phyloP scores from a whole-genome alignment of 2,888 invertebrate species.

The Hypsopygia costalis region DNA sequence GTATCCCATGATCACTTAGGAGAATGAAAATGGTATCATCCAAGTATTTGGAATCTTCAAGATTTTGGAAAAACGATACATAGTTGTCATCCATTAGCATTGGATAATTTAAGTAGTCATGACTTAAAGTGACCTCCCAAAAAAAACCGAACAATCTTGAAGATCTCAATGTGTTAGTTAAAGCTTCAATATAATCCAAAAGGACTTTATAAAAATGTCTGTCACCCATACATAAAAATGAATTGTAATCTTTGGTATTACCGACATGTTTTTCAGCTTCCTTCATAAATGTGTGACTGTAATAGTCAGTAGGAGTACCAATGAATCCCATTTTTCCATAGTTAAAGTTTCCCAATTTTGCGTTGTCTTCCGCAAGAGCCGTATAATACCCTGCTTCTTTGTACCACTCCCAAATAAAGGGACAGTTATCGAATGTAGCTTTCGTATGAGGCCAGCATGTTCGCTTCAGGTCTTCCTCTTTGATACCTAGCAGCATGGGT shows the following conservation, averaged over 20 bases:
- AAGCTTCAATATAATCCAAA: slow-evolving; percentile 85
- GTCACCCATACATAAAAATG: slow-evolving; percentile 85
- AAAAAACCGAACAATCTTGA: slow-evolving; percentile 89
- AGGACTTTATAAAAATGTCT: slow-evolving; percentile 85
- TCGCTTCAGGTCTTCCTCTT: slow-evolving; percentile 82
- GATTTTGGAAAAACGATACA: slow-evolving; percentile 75
- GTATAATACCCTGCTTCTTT: slow-evolving; percentile 87
- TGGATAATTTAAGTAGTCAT: slow-evolving; percentile 91
- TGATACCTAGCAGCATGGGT: slow-evolving; percentile 88
- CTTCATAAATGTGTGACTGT: slow-evolving; percentile 86
- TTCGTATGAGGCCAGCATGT: slow-evolving; percentile 82
- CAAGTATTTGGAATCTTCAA: slow-evolving; percentile 76
- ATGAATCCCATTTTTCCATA: slow-evolving; percentile 88
- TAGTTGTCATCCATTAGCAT: slow-evolving; percentile 86
- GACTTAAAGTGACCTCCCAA: slow-evolving; percentile 91
- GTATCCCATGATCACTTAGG: slow-evolving; percentile 94
- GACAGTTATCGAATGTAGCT: slow-evolving; percentile 87
- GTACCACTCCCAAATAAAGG: slow-evolving; percentile 92
- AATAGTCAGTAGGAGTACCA: slow-evolving; percentile 92
- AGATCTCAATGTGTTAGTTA: slow-evolving; percentile 79
- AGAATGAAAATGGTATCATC: slow-evolving; percentile 85
- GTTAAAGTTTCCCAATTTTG: slow-evolving; percentile 89
- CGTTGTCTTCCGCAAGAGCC: slow-evolving; percentile 91
- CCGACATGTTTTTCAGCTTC: slow-evolving; percentile 85
- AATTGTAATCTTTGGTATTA: slow-evolving; percentile 82